A percentile compares a stretch with the other conserved stretches of the same genome.
Conservation (phyloP, 1,140 invertebrate genomes). For the Drosophila nebulosa region DNA sequence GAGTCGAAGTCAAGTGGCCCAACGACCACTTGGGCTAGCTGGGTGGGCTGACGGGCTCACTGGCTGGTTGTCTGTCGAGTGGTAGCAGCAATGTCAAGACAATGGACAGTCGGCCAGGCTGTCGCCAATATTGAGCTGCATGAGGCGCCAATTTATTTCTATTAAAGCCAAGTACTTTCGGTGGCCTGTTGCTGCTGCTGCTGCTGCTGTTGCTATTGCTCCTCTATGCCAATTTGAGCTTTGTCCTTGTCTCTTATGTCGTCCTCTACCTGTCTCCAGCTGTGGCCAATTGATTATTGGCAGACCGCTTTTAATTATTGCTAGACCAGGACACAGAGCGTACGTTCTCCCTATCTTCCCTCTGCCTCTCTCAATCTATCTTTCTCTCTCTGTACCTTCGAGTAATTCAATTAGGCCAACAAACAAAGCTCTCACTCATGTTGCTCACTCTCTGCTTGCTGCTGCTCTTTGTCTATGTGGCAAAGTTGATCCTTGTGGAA, state of each 20-base stretch:
- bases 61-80: constrained; percentile 42
- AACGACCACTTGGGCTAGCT: background rate
- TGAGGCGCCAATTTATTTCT: constrained; percentile 70
- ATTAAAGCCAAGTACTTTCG: constrained; percentile 44
- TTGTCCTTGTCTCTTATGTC: constrained; percentile 13
- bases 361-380: background rate
- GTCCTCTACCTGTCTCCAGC: constrained; percentile 53
- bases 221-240: constrained; percentile 22
- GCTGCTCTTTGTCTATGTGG: background rate
- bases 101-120: constrained; percentile 43
- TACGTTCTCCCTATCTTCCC: background rate
- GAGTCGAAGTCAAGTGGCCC: constrained; percentile 53
- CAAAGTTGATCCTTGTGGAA: constrained; percentile 36
- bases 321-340: constrained; percentile 1
- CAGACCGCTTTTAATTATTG: constrained; percentile 70
- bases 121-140: constrained; percentile 52
- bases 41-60: background rate
- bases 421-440: constrained; percentile 50
- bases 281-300: constrained; percentile 70
- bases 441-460: background rate
- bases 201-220: background rate
- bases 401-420: constrained; percentile 69
- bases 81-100: constrained; percentile 20
- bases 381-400: too few species aligned
- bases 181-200: background rate